Conservation (phyloP, 2,888 invertebrate genomes). For the Noctuana brunneofusca region DNA sequence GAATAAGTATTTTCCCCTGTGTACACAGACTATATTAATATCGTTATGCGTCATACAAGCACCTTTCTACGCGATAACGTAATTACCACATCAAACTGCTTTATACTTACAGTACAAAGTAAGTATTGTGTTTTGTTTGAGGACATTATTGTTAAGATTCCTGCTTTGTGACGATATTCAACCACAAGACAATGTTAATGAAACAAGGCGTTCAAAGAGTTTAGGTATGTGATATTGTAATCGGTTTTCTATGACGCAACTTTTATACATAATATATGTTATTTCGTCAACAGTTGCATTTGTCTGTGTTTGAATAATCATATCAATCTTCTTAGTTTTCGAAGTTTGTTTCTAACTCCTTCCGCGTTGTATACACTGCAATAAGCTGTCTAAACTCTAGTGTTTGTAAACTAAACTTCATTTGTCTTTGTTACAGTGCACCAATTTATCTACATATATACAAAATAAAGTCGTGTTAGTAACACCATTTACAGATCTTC, state of each 20-base stretch:
- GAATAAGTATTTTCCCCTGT: background rate
- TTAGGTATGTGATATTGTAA: too few relatives aligned
- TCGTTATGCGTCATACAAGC: constrained; percentile 1
- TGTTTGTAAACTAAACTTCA: background rate
- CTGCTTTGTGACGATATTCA: constrained; percentile 1
- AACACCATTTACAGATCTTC: too few relatives aligned
- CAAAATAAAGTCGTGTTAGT: too few relatives aligned
- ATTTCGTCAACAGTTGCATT: background rate
- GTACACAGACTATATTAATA: background rate
- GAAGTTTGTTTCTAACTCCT: background rate
- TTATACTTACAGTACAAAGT: background rate
- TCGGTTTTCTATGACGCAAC: background rate
- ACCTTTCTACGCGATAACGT: constrained; percentile 8
- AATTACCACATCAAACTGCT: constrained; percentile 1
- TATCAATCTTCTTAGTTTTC: constrained; percentile 3
- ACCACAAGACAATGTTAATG: constrained; percentile 4
- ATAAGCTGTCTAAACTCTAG: background rate
- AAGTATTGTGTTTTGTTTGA: constrained; percentile 12
- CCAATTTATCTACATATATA: too few relatives aligned
- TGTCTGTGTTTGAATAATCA: background rate
- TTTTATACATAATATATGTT: background rate
- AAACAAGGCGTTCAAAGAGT: constrained; percentile 1
- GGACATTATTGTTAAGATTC: constrained; percentile 5
- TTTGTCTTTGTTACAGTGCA: background rate
- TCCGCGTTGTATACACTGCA: background rate